Base-by-base conservation (phyloP, 2,888 invertebrate species). In the Dioctria rufipes region DNA sequence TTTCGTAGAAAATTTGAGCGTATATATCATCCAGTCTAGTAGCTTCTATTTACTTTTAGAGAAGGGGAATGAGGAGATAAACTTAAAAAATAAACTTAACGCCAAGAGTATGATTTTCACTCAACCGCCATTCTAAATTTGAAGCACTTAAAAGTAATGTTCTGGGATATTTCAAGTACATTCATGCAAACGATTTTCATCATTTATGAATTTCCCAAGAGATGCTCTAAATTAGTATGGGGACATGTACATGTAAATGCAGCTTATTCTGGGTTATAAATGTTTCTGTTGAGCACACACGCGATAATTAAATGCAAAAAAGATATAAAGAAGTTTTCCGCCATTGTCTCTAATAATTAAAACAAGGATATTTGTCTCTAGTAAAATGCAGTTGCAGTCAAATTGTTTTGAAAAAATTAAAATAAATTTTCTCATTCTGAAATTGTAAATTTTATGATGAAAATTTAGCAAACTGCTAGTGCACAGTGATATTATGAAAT, bases 71-170 rank as follows among this genome's bases (percentile, higher is more conserved):
- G 8, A 43, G 43, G 42, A 42, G 9, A 58, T 58, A 60, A 58
- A 67, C 58, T 73, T 39, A 73, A 73, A 73, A 73, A 54, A 51
- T 71, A 71, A 54, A 40, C 40, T 73, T 73, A 73, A 73, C 73
- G 54, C 58, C n/a, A 4, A 25, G 25, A 25, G 58, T 42, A 42
- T 51, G 54, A 9, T 73, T 39, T 37, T 42, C 8, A 37, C 54
- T 11, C 58, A 8, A n/a, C 4, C 13, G 13, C 73, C 37, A 58
- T 73, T 39, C 58, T 73, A 43, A 73, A 73, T 73, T 73, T 73
- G n/a, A 11, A 58, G 60, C 60, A 42, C 42, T 73, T 73, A 58
- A 73, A 69, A 60, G 25, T 73, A 73, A 73, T 73, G 73, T 58
- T 13, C 40, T 73, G 40, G 58, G 40, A 73, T 73, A 60, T 60